Evolutionary conservation across 2,797 vertebrate genomes (phyloP).

Genomic region (Emydoidea blandingii): DNA sequence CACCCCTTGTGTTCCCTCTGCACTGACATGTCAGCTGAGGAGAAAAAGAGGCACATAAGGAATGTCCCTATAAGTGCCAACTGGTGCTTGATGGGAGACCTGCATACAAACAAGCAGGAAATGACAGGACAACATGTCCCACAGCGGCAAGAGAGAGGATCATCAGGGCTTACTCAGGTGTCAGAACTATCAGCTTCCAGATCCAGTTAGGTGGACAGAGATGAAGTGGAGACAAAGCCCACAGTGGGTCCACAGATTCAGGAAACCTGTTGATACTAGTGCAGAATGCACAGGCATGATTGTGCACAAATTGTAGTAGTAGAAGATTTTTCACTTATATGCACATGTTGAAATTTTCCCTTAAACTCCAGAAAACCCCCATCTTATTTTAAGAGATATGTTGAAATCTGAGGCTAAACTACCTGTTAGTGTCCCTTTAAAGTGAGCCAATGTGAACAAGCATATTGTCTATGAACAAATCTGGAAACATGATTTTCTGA

Average conservation of each 20-base stretch:
- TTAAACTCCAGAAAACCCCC: neutral
- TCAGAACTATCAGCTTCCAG: neutral
- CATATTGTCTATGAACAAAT: conserved; percentile 11
- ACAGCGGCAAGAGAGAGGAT: neutral
- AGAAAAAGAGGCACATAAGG: neutral
- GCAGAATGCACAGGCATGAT: neutral
- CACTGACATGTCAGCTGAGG: neutral
- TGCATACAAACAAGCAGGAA: neutral
- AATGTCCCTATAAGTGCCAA: neutral
- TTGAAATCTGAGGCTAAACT: neutral
- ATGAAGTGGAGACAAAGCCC: neutral
- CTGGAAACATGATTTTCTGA: conserved; percentile 50
- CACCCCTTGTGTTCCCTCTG: neutral
- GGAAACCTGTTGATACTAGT: neutral
- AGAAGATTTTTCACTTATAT: neutral
- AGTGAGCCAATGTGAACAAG: conserved; percentile 29
- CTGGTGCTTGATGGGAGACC: neutral
- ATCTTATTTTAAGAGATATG: neutral
- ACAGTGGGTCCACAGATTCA: neutral
- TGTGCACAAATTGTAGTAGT: neutral
- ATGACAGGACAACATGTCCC: neutral
- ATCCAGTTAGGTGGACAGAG: neutral
- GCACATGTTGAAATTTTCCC: neutral
- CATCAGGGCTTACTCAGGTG: neutral
- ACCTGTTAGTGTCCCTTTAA: neutral